Base-by-base conservation (phyloP, 2,797 vertebrate genomes). In the Epinephelus coioides region DNA sequence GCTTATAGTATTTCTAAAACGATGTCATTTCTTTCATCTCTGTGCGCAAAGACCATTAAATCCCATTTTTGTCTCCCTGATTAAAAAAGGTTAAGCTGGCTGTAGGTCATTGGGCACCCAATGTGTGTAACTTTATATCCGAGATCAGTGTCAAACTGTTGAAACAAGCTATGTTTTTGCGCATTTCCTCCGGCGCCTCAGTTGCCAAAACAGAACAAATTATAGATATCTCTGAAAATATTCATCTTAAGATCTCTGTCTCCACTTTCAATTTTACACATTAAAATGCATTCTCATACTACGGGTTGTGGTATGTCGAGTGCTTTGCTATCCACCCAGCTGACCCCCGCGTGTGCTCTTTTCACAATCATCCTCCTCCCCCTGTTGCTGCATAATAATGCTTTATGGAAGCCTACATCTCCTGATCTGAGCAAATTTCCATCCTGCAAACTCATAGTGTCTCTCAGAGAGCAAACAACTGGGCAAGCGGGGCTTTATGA, bases 401-500 rank as follows among this genome's bases (percentile, higher is more conserved):
- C 93, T 95, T 95, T 94, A 95, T 94, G 94, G 69, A 80, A 94
- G 94, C 96, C 93, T 92, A 89, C 91, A 89, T 92, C 91, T 93
- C 71, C 89, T 94, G 92, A 95, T 95, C 94, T 77, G 5, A 78
- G 83, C 90, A 95, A 96, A 94, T 93, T 85, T 91, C 80, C 88
- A 91, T 95, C 93, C 92, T 95, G 92, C 94, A 72, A 83, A 87
- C 83, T 83, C 73, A 73, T 74, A 83, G 69, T 79, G 79, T 94
- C 93, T 94, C 90, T 91, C 87, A 89, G 94, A 95, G 94, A 95
- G 93, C 93, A 95, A 96, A 95, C 95, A 95, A 84, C 82, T 91
- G 94, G 95, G 93, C 94, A 91, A 95, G 89, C 86, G 81, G 87
- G 92, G 83, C 95, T 95, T 95, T 96, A 90, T 92, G 80, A 93